phyloP scores from a whole-genome alignment of 92 coral and sea anemone genomes.

The Pocillopora meandrina region DNA sequence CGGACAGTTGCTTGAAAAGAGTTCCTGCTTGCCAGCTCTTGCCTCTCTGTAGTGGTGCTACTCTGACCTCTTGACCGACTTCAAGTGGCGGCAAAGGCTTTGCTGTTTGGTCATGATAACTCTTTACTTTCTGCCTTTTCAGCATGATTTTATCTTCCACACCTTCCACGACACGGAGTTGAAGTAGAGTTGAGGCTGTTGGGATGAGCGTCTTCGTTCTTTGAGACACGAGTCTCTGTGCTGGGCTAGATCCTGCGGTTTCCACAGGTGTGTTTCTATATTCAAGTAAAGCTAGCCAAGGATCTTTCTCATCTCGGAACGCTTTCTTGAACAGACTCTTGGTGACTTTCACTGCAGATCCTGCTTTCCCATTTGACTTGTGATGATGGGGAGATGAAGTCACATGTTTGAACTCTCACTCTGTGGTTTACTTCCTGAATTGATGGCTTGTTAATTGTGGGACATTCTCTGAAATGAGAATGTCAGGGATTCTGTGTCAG shows the following conservation, averaged over 20 bases:
- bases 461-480: slow-evolving; percentile 60
- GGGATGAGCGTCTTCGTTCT: slow-evolving; percentile 54
- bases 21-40: slow-evolving; percentile 30
- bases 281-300: slow-evolving; percentile 56
- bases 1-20: slow-evolving; percentile 27
- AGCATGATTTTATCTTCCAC: slow-evolving; percentile 9
- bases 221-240: slow-evolving; percentile 55
- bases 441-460: slow-evolving; percentile 55
- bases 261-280: slow-evolving; percentile 56
- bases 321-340: slow-evolving; percentile 67
- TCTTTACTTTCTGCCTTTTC: slow-evolving; percentile 32
- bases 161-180: slow-evolving; percentile 34
- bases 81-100: slow-evolving; percentile 36
- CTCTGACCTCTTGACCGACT: slow-evolving; percentile 28
- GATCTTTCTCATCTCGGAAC: slow-evolving; percentile 46
- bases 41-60: slow-evolving; percentile 15
- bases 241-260: slow-evolving; percentile 55
- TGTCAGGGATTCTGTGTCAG: slow-evolving; percentile 61
- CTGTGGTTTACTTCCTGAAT: slow-evolving; percentile 41
- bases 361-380: slow-evolving; percentile 55
- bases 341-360: slow-evolving; percentile 32
- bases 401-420: slow-evolving; percentile 39
- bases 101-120: slow-evolving; percentile 15
- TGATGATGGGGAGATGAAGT: slow-evolving; percentile 36
- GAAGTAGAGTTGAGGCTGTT: slow-evolving; percentile 27